Conservation (phyloP, 1,140 invertebrate species). For the Drosophila eugracilis region DNA sequence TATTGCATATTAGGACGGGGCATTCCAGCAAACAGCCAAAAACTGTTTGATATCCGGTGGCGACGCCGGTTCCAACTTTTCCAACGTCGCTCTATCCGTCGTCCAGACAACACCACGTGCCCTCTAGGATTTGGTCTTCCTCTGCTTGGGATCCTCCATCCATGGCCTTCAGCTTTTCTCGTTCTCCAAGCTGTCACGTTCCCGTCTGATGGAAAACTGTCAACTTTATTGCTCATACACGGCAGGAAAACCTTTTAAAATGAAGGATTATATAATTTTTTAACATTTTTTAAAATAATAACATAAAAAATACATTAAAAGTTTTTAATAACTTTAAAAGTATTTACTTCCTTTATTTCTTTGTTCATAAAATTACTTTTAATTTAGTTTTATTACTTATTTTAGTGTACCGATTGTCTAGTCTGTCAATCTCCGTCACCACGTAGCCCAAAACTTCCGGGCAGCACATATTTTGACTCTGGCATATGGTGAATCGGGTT, state of each 20-base stretch:
- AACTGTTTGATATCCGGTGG: constrained; percentile 76
- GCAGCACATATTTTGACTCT: constrained; percentile 49
- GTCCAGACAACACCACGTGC: constrained; percentile 34
- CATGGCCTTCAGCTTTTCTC: constrained; percentile 12
- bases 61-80: constrained; percentile 73
- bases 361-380: background rate
- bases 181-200: constrained; percentile 65
- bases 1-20: constrained; percentile 34
- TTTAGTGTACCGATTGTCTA: constrained; percentile 6
- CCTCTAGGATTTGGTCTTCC: constrained; percentile 9
- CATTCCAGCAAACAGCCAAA: constrained; percentile 60
- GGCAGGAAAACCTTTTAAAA: background rate
- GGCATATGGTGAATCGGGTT: constrained; percentile 45
- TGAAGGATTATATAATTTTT: too few species aligned
- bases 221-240: constrained; percentile 68
- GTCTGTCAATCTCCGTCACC: constrained; percentile 65
- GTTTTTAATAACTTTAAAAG: too few species aligned
- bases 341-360: background rate
- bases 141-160: background rate
- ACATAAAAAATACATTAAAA: too few species aligned
- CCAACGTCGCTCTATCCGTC: constrained; percentile 32
- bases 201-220: constrained; percentile 58
- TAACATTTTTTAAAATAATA: too few species aligned
- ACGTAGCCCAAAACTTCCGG: constrained; percentile 64
- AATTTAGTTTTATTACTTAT: background rate